These are phyloP conservation scores for Siniperca chuatsi DNA, from an alignment of 2,113 vertebrate genomes.

Conservation along the genomic window DNA sequence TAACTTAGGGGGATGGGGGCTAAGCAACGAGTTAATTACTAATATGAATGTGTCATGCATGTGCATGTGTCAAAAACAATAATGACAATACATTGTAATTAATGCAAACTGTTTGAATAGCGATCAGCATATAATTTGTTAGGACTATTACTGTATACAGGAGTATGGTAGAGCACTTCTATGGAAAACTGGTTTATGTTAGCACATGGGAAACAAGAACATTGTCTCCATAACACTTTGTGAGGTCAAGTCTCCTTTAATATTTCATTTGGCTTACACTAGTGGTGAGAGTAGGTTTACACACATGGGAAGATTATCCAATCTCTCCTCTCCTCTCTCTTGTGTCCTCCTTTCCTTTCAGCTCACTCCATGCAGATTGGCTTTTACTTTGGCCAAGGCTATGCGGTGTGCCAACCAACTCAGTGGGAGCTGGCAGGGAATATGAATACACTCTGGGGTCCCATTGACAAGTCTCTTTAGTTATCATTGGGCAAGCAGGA, in stretches of 20 bases:
- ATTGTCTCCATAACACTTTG: conserved; percentile 31
- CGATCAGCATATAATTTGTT: not conserved
- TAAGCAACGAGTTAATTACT: not conserved
- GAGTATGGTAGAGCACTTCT: not conserved
- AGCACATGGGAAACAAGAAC: conserved; percentile 19
- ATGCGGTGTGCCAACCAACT: conserved; percentile 57
- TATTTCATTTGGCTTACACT: conserved; percentile 55
- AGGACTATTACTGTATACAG: not conserved
- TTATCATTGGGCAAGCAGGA: conserved; percentile 55
- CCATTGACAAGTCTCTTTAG: conserved; percentile 72
- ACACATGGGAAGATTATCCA: conserved; percentile 44
- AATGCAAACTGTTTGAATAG: not conserved
- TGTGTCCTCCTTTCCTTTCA: conserved; percentile 45
- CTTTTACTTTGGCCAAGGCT: conserved; percentile 64
- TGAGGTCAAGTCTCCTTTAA: conserved; percentile 37
- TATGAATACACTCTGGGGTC: conserved; percentile 65
- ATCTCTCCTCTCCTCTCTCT: conserved; percentile 41
- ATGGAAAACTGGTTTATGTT: conserved; percentile 5
- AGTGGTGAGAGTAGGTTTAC: conserved; percentile 21
- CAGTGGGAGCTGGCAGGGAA: conserved; percentile 68
- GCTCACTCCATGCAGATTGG: conserved; percentile 66
- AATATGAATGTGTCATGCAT: not conserved
- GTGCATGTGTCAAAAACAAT: not conserved
- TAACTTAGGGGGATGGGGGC: not conserved
- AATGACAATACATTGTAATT: not conserved